Conservation (phyloP, 2,888 invertebrate genomes). For the Congeria kusceri region DNA sequence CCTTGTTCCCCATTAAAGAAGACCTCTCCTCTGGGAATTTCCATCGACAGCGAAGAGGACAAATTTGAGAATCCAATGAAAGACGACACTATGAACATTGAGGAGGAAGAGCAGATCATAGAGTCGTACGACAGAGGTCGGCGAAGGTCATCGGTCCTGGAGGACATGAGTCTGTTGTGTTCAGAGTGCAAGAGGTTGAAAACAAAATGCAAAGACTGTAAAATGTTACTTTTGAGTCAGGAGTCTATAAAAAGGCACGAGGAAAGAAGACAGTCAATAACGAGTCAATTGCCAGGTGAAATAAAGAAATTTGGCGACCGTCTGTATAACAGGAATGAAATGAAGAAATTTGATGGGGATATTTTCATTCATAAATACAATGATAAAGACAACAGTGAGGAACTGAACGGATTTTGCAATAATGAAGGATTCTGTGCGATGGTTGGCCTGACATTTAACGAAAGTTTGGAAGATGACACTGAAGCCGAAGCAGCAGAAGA, state of each 20-base stretch:
- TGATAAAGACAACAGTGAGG: background rate
- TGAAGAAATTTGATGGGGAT: conserved; percentile 5
- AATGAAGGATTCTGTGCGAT: too few relatives aligned
- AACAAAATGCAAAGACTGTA: conserved; percentile 46
- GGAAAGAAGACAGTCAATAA: conserved; percentile 36
- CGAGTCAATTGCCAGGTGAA: too few relatives aligned
- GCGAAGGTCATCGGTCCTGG: conserved; percentile 38
- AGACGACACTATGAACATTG: background rate
- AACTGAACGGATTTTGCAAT: too few relatives aligned
- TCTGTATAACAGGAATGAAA: background rate
- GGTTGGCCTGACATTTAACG: too few relatives aligned
- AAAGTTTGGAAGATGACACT: too few relatives aligned
- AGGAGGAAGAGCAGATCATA: background rate
- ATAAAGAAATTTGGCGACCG: too few relatives aligned
- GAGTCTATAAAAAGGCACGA: conserved; percentile 28
- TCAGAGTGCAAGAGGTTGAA: conserved; percentile 40
- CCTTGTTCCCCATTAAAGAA: background rate
- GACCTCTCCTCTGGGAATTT: conserved; percentile 29
- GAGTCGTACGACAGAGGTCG: background rate
- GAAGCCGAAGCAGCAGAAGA: too few relatives aligned
- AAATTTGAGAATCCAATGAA: background rate
- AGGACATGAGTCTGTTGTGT: conserved; percentile 47
- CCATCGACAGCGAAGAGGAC: conserved; percentile 37
- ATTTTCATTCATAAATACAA: background rate
- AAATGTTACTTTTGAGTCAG: conserved; percentile 36